Conservation (phyloP, 2,888 invertebrate genomes). For the Trichogramma evanescens region DNA sequence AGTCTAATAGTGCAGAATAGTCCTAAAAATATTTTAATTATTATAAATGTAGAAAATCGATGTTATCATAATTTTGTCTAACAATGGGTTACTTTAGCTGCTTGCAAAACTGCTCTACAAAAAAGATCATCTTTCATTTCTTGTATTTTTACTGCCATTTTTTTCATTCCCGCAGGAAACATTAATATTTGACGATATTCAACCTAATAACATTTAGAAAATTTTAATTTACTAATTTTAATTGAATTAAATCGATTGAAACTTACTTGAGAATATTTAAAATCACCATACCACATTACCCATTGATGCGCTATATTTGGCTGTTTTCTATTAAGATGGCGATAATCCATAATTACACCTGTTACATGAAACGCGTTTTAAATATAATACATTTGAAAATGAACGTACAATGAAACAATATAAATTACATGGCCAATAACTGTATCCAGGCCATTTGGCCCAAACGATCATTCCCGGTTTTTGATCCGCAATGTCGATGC, state of each 20-base stretch:
- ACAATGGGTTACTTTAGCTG: conserved; percentile 28
- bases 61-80: neutral
- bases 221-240: neutral
- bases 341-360: conserved; percentile 40
- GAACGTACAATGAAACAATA: neutral
- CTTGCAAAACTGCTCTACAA: conserved; percentile 29
- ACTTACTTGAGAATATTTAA: conserved; percentile 37
- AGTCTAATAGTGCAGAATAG: conserved; percentile 14
- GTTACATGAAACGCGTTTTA: neutral
- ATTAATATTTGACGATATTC: conserved; percentile 28
- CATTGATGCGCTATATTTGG: conserved; percentile 39
- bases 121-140: conserved; percentile 27
- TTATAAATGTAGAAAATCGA: neutral
- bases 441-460: conserved; percentile 38
- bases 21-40: conserved; percentile 10
- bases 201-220: conserved; percentile 23
- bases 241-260: neutral
- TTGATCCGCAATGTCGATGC: conserved; percentile 35
- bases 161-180: conserved; percentile 31
- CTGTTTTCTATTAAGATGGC: conserved; percentile 36
- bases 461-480: conserved; percentile 38
- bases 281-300: conserved; percentile 44
- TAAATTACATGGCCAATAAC: conserved; percentile 40
- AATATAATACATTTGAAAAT: neutral
- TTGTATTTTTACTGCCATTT: conserved; percentile 27